Base-by-base conservation (phyloP, 1,140 invertebrate species). In the Cherax quadricarinatus region DNA sequence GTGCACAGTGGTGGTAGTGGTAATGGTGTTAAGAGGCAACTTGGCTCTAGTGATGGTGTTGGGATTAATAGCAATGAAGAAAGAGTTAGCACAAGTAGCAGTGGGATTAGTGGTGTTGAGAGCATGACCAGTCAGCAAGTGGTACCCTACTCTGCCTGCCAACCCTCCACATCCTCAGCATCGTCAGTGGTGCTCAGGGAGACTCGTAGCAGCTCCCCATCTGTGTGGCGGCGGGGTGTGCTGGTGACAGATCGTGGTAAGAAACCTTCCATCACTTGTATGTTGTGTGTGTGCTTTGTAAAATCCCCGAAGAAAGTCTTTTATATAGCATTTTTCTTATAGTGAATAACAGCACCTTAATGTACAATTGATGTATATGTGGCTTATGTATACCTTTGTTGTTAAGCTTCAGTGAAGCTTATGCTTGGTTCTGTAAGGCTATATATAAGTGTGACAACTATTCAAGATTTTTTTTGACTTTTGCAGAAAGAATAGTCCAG, bases 191-290 rank as follows among this genome's bases (percentile, higher is more conserved):
- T 91, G 21, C 62, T 91, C 73, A 86, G 90, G 62, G 90, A 91
- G 60, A 86, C 90, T 78, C 90, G 90, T 53, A 91, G 90, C 85
- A 91, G 90, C 48, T 91, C 90, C 60, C 90, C 90, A 14, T 91
- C 90, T 24, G 90, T 91, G 12, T 91, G 90, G 90, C 90, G 90
- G 21, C 84, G 90, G 24, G 90, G 84, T 62, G 18, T 91, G n/a
- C 60, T 91, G 51, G 83, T 86, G 51, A 70, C 90, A 51, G 90
- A 91, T 78, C 85, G 83, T 73, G 90, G 90, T 91, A 86, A 91
- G 90, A 30, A 10, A 48, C 30, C 62, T 21, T 41, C 14, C n/a
- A 30, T 18, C n/a, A 24, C 49, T 57, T 93, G 41, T 92, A 48
- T 86, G 21, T 57, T 86, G 85, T 30, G 62, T 75, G 48, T 75